Evolutionary conservation across 2,113 vertebrate genomes (phyloP), one percentile per base, ranked within the genome.

Genomic region (Hyperopisus bebe): DNA sequence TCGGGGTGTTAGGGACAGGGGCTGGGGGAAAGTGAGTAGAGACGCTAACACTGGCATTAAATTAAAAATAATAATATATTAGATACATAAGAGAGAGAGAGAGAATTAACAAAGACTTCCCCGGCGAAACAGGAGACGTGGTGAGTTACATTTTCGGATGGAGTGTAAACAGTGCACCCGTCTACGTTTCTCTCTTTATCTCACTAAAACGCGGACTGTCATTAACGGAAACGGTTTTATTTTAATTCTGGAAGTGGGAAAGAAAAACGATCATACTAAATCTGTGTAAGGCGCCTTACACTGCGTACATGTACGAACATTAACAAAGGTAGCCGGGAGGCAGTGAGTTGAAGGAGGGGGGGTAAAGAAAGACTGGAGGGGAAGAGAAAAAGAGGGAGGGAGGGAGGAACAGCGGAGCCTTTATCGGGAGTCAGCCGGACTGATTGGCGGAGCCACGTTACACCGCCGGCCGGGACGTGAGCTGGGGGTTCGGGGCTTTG

Each of bases 1-100:
- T 92, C 92, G 94, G 95, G 95, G 95, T 95, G 95, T 95, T 94
- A 94, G 94, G 95, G 95, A 92, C 92, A 84, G 94, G 95, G 95
- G 92, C 93, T 92, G 92, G 94, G 94, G 92, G 27, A 90, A 89
- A 94, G 91, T 94, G 92, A 92, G 93, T 94, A 94, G 93, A 95
- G 92, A 87, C 88, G 87, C 35, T 42, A 80, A 39, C 74, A 80
- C 74, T 80, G 74, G 31, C 35, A 80, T 80, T 80, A 87, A 90
- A 70, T 80, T 53, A 27, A 70, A 70, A 70, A 70, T 4, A 31
- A 31, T 31, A 31, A 31, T 13, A 70, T 11, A 70, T 70, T n/a
- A 39, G 46, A 4, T 83, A 39, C 31, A 21, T 89, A 39, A 48
- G 48, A 85, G 90, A 55, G 89, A 55, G 89, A 77, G 91, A 66